phyloP scores from a whole-genome alignment of 2,113 vertebrate species.

The Zosterops japonicus region DNA sequence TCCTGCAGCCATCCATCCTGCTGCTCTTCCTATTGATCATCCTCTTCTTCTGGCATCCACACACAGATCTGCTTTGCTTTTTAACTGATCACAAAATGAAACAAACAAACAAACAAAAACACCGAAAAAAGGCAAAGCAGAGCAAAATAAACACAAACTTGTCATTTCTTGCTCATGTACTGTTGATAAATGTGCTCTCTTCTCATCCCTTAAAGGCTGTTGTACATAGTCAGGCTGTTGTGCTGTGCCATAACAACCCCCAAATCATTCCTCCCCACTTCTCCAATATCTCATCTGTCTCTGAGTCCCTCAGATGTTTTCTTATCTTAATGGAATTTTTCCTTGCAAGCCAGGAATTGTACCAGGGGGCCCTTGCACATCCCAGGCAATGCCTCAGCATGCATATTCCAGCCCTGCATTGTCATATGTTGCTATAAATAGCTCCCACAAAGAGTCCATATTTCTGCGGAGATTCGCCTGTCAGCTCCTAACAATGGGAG shows the following conservation, averaged over 20 bases:
- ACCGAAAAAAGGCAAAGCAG: not conserved
- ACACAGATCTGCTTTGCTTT: not conserved
- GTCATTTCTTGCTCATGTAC: not conserved
- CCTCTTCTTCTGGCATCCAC: not conserved
- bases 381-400: constrained; percentile 15
- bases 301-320: constrained; percentile 17
- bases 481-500: constrained; percentile 56
- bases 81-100: not conserved
- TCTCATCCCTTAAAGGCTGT: not conserved
- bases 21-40: not conserved
- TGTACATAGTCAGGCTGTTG: not conserved
- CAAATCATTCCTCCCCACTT: not conserved
- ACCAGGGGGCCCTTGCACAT: not conserved
- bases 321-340: constrained; percentile 52
- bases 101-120: not conserved
- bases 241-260: not conserved
- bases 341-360: constrained; percentile 3
- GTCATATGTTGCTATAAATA: constrained; percentile 66
- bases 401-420: constrained; percentile 49
- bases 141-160: not conserved
- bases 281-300: not conserved
- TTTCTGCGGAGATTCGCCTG: constrained; percentile 63
- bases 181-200: not conserved
- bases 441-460: constrained; percentile 48
- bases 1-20: not conserved